Conservation (phyloP, 2,797 vertebrate species). For the Podarcis lilfordi region DNA sequence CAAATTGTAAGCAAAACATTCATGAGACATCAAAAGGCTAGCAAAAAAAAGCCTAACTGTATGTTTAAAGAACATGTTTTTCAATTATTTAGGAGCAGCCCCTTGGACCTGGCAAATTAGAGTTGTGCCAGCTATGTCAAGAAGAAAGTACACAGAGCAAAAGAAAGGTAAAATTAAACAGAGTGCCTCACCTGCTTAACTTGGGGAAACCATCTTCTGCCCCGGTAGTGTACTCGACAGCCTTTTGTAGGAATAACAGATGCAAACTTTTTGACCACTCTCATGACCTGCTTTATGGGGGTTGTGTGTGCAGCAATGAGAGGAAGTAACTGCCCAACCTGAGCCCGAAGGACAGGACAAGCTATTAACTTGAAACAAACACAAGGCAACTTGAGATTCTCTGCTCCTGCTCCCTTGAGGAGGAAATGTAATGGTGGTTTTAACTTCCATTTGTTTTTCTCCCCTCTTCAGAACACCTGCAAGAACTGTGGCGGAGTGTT, state of each 20-base stretch:
- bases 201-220: fast-evolving
- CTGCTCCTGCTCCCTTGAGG: neutral
- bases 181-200: neutral
- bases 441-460: neutral
- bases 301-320: neutral
- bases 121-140: conserved; percentile 84
- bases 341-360: neutral
- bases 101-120: conserved; percentile 62
- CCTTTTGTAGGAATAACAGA: neutral
- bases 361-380: neutral
- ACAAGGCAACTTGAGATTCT: neutral
- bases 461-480: conserved; percentile 81
- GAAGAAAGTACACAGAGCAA: conserved; percentile 77
- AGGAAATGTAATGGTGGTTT: neutral
- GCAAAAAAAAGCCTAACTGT: neutral
- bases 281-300: neutral
- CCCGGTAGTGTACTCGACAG: fast-evolving
- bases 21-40: no score
- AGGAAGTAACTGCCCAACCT: neutral
- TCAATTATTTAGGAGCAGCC: conserved; percentile 78
- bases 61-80: neutral
- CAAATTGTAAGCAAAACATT: neutral
- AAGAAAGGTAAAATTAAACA: conserved; percentile 79
- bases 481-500: conserved; percentile 88
- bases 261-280: neutral